Evolutionary conservation across 2,888 invertebrate species (phyloP).

Genomic region (Leucoma salicis): DNA sequence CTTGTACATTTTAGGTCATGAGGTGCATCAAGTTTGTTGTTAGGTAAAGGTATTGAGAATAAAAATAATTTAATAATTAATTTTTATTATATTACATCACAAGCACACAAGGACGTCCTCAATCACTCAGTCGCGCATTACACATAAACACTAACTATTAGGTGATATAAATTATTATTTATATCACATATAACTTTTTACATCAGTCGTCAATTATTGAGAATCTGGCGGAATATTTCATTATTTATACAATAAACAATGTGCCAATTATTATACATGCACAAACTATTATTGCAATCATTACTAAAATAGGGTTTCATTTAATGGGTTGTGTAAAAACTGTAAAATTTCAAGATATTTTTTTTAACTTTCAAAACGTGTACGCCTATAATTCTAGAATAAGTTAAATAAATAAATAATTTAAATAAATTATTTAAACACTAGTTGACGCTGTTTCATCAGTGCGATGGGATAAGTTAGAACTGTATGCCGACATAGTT

Average conservation of each 20-base stretch:
- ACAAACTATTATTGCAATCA: conserved; percentile 21
- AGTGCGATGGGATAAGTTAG: conserved; percentile 53
- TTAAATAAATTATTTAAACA: conserved; percentile 73
- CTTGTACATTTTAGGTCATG: conserved; percentile 15
- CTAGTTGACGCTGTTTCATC: conserved; percentile 51
- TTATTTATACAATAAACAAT: conserved; percentile 53
- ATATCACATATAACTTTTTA: conserved; percentile 76
- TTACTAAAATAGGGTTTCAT: conserved; percentile 21
- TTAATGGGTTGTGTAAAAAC: conserved; percentile 25
- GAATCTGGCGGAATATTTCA: conserved; percentile 65
- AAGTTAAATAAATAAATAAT: conserved; percentile 80
- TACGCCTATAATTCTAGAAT: conserved; percentile 72
- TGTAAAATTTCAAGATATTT: not conserved
- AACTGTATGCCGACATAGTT: conserved; percentile 37
- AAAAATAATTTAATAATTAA: conserved; percentile 25
- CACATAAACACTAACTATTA: conserved; percentile 72
- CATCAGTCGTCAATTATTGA: conserved; percentile 76
- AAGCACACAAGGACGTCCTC: conserved; percentile 81
- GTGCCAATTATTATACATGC: conserved; percentile 52
- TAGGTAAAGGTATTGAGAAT: conserved; percentile 3
- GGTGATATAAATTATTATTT: conserved; percentile 70
- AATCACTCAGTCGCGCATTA: conserved; percentile 72
- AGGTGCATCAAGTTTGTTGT: conserved; percentile 1
- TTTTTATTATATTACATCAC: conserved; percentile 72
- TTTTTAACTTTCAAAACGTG: conserved; percentile 47